Conservation (phyloP, 2,888 invertebrate species). For the Troides aeacus region DNA sequence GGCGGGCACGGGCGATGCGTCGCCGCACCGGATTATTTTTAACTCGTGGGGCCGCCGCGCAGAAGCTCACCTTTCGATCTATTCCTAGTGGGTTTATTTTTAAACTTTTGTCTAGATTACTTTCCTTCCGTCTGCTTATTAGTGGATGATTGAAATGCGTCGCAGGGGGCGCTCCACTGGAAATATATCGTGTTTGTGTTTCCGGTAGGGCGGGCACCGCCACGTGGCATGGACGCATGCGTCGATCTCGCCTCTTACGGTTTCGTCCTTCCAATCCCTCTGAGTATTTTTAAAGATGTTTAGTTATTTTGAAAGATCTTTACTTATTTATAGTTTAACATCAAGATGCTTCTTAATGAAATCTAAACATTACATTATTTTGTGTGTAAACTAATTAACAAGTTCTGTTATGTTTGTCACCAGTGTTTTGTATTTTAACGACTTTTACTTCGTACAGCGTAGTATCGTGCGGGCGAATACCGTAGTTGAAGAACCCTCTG, state of each 20-base stretch:
- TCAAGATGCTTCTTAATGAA: constrained; percentile 14
- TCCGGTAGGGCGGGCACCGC: constrained; percentile 55
- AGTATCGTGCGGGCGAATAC: not conserved
- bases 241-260: not conserved
- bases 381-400: not conserved
- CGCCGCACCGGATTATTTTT: constrained; percentile 59
- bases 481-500: constrained; percentile 30
- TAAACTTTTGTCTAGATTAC: constrained; percentile 79
- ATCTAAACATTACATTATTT: constrained; percentile 16
- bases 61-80: constrained; percentile 77
- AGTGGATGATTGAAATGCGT: constrained; percentile 77
- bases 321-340: constrained; percentile 17
- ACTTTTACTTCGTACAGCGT: not conserved
- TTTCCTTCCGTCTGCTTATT: constrained; percentile 78
- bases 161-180: constrained; percentile 73
- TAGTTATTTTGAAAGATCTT: constrained; percentile 18
- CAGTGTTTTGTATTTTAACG: not conserved
- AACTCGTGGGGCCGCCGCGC: constrained; percentile 71
- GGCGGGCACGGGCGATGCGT: constrained; percentile 47
- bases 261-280: constrained; percentile 11
- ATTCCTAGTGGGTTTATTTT: constrained; percentile 71
- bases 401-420: not conserved
- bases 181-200: constrained; percentile 68
- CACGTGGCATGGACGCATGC: constrained; percentile 47
- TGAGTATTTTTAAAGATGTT: constrained; percentile 12